Evolutionary conservation across 1,140 invertebrate genomes (phyloP).

Genomic region (Leptinotarsa texana): DNA sequence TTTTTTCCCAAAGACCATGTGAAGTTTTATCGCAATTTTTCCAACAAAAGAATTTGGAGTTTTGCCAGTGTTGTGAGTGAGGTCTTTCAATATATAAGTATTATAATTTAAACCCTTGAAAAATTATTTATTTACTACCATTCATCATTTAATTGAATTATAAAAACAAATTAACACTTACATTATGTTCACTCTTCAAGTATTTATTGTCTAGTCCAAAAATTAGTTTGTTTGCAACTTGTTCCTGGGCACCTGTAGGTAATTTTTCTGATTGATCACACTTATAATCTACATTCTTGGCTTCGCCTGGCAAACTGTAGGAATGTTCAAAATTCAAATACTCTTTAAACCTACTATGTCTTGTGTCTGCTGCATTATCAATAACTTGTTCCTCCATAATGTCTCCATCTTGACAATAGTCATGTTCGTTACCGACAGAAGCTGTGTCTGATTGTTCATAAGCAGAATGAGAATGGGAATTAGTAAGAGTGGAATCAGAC

Average conservation of each 20-base stretch:
- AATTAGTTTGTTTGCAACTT: slow-evolving; percentile 32
- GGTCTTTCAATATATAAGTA: not conserved
- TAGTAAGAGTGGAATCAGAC: not conserved
- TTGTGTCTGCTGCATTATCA: slow-evolving; percentile 20
- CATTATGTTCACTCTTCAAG: slow-evolving; percentile 6
- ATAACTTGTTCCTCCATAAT: slow-evolving; percentile 19
- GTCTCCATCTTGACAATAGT: slow-evolving; percentile 41
- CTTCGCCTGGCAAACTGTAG: slow-evolving; percentile 35
- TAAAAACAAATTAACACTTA: not conserved
- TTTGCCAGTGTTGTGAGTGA: no score
- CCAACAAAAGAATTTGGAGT: no score
- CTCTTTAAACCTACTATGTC: slow-evolving; percentile 1
- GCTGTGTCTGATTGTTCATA: slow-evolving; percentile 14
- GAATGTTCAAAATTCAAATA: slow-evolving; percentile 35
- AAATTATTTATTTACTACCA: not conserved
- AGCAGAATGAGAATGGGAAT: slow-evolving; percentile 15
- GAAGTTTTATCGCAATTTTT: no score
- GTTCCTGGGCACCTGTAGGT: slow-evolving; percentile 14
- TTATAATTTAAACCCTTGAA: not conserved
- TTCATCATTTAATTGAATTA: not conserved
- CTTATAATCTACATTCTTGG: slow-evolving; percentile 18
- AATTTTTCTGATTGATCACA: not conserved
- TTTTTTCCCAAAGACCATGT: no score
- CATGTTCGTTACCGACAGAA: slow-evolving; percentile 39
- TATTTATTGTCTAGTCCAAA: slow-evolving; percentile 37